Evolutionary conservation across 2,797 vertebrate species (phyloP).

Genomic region (Chelidonichthys spinosus): DNA sequence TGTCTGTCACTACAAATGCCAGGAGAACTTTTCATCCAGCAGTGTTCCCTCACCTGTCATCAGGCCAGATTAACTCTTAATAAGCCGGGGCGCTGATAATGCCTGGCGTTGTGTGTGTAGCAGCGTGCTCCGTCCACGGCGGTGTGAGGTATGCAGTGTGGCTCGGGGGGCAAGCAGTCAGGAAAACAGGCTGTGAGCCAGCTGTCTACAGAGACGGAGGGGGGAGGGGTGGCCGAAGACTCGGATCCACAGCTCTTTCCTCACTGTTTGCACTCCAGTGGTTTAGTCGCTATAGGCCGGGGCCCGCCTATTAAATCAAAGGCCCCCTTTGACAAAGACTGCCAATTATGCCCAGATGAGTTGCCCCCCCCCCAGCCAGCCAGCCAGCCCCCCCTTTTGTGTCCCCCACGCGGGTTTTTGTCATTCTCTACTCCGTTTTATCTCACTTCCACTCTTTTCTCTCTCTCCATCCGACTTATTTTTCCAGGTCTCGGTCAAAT

Average conservation of each 20-base stretch:
- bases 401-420: conserved; percentile 40
- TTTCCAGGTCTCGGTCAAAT: conserved; percentile 74
- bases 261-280: conserved; percentile 83
- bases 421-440: conserved; percentile 54
- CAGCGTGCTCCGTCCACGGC: conserved; percentile 41
- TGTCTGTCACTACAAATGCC: not conserved
- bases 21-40: conserved; percentile 15
- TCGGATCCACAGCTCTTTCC: conserved; percentile 76
- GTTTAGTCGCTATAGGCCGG: conserved; percentile 78
- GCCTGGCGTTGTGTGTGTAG: conserved; percentile 32
- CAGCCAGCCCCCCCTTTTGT: conserved; percentile 30
- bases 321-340: conserved; percentile 81
- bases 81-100: conserved; percentile 33
- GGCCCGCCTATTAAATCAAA: conserved; percentile 84
- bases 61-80: conserved; percentile 1
- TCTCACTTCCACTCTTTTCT: conserved; percentile 49
- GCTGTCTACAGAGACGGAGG: conserved; percentile 75
- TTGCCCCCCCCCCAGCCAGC: conserved; percentile 55
- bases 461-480: conserved; percentile 56
- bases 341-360: conserved; percentile 80
- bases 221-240: conserved; percentile 66
- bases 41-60: conserved; percentile 12
- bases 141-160: conserved; percentile 72
- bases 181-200: conserved; percentile 77
- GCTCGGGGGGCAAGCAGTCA: conserved; percentile 74